Base-by-base conservation (phyloP, 2,888 invertebrate species). In the Megamerina dolium region DNA sequence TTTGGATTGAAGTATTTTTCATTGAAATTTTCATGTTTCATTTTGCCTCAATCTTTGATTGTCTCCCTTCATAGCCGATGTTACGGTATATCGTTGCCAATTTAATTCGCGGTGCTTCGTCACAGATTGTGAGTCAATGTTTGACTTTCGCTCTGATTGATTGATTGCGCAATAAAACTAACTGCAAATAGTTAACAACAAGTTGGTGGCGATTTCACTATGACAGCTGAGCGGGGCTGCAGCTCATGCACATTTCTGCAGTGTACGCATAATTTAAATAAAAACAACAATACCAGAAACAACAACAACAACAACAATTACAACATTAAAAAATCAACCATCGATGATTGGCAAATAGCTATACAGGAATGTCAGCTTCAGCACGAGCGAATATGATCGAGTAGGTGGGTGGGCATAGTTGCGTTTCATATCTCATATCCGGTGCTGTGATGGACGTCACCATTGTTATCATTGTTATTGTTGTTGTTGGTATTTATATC, bases 101-200 rank as follows among this genome's bases (percentile, higher is more conserved):
- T 64, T 50, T 64, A 64, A 64, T 64, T 64, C 64, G 63, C 61
- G 63, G 57, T 62, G 63, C 31, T 29, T 13, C 30, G 38, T 40
- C 47, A 43, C 43, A 52, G 63, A 63, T 66, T 66, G 64, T 58
- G 59, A 63, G 64, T 63, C 63, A 65, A 65, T 65, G 65, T 65
- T 65, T 66, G 62, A 61, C 63, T 65, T 65, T 64, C 63, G 64
- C 63, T 64, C 64, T 65, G 65, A 65, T 65, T 65, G 64, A 62
- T 62, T 64, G 64, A 65, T 65, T 65, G 64, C 62, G 60, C 60
- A 60, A 57, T 56, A 59, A 63, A 57, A 60, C 54, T 56, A 57
- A 47, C 45, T 45, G 53, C 49, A 52, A 53, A 46, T 46, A 48
- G 47, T 45, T 53, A 46, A 50, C 43, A 45, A 37, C 38, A 31